phyloP scores from a whole-genome alignment of 2,888 invertebrate genomes.

The Noctua comes region DNA sequence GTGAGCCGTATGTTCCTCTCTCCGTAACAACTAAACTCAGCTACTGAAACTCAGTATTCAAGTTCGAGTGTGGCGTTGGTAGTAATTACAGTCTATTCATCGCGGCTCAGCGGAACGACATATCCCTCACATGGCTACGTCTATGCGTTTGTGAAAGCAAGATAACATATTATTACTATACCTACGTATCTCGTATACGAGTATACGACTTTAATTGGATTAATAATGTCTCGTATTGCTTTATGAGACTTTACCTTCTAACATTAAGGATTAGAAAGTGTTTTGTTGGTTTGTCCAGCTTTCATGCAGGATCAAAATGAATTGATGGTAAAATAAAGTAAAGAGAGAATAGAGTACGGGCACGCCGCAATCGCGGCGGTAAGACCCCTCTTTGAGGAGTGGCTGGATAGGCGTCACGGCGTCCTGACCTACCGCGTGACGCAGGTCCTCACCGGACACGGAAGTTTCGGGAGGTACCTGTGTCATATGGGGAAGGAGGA shows the following conservation, averaged over 20 bases:
- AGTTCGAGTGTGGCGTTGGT: constrained; percentile 61
- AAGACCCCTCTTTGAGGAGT: too few relatives aligned
- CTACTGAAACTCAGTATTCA: constrained; percentile 53
- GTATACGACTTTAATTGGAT: constrained; percentile 42
- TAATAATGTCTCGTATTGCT: constrained; percentile 36
- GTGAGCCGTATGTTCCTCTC: constrained; percentile 44
- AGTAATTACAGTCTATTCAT: constrained; percentile 75
- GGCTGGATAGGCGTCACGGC: too few relatives aligned
- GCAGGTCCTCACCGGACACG: too few relatives aligned
- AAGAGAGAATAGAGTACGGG: too few relatives aligned
- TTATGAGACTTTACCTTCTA: background rate
- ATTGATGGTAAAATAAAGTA: background rate
- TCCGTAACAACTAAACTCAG: constrained; percentile 30
- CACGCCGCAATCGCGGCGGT: too few relatives aligned
- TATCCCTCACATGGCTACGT: constrained; percentile 6
- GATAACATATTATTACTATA: constrained; percentile 47
- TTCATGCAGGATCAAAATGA: background rate
- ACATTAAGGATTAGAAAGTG: background rate
- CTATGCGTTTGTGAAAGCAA: constrained; percentile 56
- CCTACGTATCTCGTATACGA: constrained; percentile 15
- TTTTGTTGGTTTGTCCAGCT: background rate
- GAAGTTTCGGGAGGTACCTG: too few relatives aligned
- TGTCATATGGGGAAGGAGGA: too few relatives aligned
- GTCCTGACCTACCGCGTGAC: too few relatives aligned
- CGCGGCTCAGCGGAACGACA: constrained; percentile 42